Conservation (phyloP, 2,797 vertebrate species). For the Lycodopsis pacificus region DNA sequence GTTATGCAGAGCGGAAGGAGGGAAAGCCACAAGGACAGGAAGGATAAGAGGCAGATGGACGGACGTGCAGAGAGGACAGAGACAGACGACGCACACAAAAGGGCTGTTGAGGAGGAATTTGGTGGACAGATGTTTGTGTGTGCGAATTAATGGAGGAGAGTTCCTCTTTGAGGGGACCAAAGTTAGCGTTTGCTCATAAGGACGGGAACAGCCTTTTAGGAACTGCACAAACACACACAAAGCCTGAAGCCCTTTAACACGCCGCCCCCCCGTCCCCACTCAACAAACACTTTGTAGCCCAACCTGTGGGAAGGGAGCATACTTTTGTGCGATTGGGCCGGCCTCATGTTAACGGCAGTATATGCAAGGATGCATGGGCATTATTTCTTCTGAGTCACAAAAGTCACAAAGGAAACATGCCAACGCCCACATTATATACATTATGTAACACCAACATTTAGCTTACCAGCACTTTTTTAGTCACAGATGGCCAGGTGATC, state of each 20-base stretch:
- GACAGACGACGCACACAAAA: slow-evolving; percentile 24
- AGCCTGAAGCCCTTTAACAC: slow-evolving; percentile 4
- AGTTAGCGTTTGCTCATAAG: slow-evolving; percentile 66
- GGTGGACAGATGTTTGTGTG: slow-evolving; percentile 59
- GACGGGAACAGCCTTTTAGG: slow-evolving; percentile 50
- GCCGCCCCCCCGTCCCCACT: not conserved
- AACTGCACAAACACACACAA: slow-evolving; percentile 44
- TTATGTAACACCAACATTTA: no score
- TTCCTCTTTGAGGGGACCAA: slow-evolving; percentile 45
- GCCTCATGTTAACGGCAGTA: not conserved
- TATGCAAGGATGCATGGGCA: not conserved
- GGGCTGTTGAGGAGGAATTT: slow-evolving; percentile 53
- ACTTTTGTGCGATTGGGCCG: no score
- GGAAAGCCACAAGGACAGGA: slow-evolving; percentile 9
- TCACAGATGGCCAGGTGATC: no score
- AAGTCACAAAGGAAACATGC: not conserved
- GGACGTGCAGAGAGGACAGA: slow-evolving; percentile 2
- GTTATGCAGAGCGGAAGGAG: slow-evolving; percentile 22
- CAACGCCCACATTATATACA: no score
- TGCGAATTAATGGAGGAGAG: slow-evolving; percentile 44
- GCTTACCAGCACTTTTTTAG: no score
- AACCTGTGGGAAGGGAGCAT: no score
- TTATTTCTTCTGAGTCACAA: not conserved
- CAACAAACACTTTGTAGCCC: not conserved
- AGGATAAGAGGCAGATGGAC: slow-evolving; percentile 35